Percentiles rank a stretch among this genome's conserved stretches.
These are phyloP conservation scores for Paramormyrops kingsleyae DNA, from an alignment of 2,113 vertebrate genomes.

Conservation along the genomic window DNA sequence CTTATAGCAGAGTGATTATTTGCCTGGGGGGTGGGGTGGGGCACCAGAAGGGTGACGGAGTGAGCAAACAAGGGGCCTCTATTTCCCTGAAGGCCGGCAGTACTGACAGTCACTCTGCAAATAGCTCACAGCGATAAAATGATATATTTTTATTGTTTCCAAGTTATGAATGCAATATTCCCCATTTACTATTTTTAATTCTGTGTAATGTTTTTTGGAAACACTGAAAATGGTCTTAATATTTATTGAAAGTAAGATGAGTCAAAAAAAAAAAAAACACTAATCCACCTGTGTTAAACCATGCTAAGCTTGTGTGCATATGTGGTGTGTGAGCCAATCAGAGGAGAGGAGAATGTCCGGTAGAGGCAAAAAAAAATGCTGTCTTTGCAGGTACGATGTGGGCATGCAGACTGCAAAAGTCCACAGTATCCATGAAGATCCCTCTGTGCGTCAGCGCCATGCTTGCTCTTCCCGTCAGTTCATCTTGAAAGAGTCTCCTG, in stretches of 20 bases:
- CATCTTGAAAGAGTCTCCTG: constrained; percentile 60
- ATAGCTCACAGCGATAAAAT: background rate
- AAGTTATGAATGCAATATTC: background rate
- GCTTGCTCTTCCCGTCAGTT: constrained; percentile 29
- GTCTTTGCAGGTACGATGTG: background rate
- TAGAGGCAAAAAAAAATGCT: background rate
- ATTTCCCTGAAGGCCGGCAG: background rate
- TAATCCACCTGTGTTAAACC: background rate
- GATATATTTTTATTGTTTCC: background rate
- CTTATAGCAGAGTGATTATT: background rate
- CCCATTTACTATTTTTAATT: background rate
- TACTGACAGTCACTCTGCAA: background rate
- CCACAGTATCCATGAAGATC: background rate
- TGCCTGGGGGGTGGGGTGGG: background rate
- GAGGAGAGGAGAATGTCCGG: background rate
- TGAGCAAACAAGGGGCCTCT: background rate
- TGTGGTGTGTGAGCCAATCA: background rate
- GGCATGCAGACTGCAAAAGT: background rate
- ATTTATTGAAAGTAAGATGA: background rate
- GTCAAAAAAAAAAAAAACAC: background rate
- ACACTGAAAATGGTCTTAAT: background rate
- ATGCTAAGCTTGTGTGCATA: background rate
- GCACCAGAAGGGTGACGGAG: background rate
- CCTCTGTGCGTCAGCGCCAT: background rate
- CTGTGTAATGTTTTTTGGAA: background rate